phyloP scores from a whole-genome alignment of 2,113 vertebrate genomes.

The Mesembrinibis cayennensis region DNA sequence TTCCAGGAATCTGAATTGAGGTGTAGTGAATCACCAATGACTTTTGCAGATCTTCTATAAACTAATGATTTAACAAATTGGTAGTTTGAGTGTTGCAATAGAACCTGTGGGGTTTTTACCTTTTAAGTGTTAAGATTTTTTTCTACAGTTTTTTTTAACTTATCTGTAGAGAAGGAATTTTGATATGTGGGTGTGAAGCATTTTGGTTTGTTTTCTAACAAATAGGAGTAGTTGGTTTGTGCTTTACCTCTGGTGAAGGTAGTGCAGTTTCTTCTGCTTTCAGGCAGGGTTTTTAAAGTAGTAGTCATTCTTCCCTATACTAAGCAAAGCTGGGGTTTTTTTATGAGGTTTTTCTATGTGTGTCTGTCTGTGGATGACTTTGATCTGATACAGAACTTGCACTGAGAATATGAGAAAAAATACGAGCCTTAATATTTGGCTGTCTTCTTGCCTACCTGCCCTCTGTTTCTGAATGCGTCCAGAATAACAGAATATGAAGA shows the following conservation, averaged over 20 bases:
- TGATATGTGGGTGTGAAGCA: not conserved
- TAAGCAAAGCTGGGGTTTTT: not conserved
- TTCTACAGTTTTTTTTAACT: not conserved
- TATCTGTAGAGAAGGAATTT: not conserved
- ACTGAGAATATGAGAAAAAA: not conserved
- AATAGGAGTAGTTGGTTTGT: not conserved
- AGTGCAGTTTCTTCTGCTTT: not conserved
- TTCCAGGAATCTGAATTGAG: not conserved
- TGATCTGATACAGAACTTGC: not conserved
- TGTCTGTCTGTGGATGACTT: not conserved
- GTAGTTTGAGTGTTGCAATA: not conserved
- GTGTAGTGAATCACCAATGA: not conserved
- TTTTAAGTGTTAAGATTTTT: not conserved
- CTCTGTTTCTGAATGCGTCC: not conserved
- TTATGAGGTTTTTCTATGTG: not conserved
- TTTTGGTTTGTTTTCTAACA: not conserved
- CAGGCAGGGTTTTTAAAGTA: not conserved
- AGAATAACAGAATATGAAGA: not conserved
- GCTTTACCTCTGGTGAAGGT: not conserved
- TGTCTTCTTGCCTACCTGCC: not conserved
- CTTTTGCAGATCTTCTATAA: not conserved
- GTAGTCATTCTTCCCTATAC: not conserved
- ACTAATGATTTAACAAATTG: not conserved
- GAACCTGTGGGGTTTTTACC: not conserved
- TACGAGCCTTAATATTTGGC: not conserved